Evolutionary conservation across 2,888 invertebrate genomes (phyloP).

Genomic region (Branchinecta sandiegonensis): DNA sequence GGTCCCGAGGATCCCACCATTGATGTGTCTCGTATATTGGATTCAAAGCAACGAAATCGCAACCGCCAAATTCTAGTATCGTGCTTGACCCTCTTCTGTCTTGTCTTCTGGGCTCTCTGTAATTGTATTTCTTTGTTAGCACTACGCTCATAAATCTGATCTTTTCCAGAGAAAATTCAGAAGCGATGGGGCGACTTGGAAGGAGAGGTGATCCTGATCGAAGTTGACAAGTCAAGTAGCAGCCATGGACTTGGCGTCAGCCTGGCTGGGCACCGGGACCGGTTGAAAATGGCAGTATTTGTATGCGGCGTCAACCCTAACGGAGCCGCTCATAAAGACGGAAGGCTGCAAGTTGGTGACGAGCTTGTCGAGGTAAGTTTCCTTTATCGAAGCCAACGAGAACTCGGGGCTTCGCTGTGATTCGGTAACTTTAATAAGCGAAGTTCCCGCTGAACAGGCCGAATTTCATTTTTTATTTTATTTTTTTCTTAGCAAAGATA

Average conservation of each 20-base stretch:
- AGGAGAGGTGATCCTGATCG: constrained; percentile 30
- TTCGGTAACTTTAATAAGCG: too few species aligned
- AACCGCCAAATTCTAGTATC: not conserved
- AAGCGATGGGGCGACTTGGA: constrained; percentile 74
- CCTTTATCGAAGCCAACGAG: too few species aligned
- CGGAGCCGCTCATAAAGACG: constrained; percentile 58
- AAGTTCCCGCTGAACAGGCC: too few species aligned
- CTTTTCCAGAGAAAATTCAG: constrained; percentile 66
- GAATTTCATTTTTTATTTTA: too few species aligned
- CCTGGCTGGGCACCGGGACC: constrained; percentile 82
- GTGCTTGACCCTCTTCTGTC: constrained; percentile 24
- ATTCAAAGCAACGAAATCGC: too few species aligned
- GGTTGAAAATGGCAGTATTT: constrained; percentile 89
- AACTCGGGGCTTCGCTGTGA: too few species aligned
- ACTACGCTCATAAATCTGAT: constrained; percentile 18
- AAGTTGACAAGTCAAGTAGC: constrained; percentile 30
- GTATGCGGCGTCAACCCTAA: constrained; percentile 86
- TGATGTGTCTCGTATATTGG: too few species aligned
- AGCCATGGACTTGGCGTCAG: constrained; percentile 74
- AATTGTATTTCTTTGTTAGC: constrained; percentile 21
- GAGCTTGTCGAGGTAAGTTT: constrained; percentile 72
- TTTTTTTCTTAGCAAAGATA: too few species aligned
- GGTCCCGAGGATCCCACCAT: too few species aligned
- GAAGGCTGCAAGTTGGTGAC: constrained; percentile 74
- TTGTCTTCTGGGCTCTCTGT: constrained; percentile 12